Percentiles rank a stretch among this genome's conserved stretches.
Evolutionary conservation across 2,113 vertebrate species (phyloP).

Genomic region (human (Homo sapiens)): DNA sequence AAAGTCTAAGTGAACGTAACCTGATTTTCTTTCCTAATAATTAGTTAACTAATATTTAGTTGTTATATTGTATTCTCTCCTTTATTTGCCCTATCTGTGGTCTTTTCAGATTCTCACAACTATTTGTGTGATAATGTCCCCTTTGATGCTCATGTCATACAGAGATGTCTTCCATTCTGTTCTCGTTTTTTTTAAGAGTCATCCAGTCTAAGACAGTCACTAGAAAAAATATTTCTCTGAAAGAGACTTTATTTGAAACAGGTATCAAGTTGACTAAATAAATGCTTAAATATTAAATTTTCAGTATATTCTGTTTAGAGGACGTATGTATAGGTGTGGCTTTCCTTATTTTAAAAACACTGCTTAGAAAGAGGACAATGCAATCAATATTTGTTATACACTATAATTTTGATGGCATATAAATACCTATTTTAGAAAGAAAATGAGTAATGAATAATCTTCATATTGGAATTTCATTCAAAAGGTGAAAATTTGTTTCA

Average conservation of each 20-base stretch:
- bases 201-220: neutral
- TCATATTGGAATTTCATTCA: constrained; percentile 22
- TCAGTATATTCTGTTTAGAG: neutral
- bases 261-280: neutral
- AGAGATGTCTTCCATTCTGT: neutral
- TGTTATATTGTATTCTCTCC: neutral
- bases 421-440: neutral
- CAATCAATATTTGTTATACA: neutral
- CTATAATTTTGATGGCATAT: neutral
- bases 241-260: neutral
- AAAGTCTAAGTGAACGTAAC: neutral
- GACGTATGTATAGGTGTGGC: neutral
- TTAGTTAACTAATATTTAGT: neutral
- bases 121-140: neutral
- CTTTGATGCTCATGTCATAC: neutral
- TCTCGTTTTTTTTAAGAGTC: neutral
- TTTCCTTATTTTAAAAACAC: constrained; percentile 24
- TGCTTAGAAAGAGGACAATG: neutral
- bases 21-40: neutral
- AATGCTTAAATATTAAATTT: neutral
- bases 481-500: neutral
- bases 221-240: neutral
- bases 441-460: constrained; percentile 16
- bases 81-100: neutral
- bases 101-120: neutral